Base-by-base conservation (phyloP, 30 jellyfish, hydroid and myxozoan species). In the Nemopilema nomurai region DNA sequence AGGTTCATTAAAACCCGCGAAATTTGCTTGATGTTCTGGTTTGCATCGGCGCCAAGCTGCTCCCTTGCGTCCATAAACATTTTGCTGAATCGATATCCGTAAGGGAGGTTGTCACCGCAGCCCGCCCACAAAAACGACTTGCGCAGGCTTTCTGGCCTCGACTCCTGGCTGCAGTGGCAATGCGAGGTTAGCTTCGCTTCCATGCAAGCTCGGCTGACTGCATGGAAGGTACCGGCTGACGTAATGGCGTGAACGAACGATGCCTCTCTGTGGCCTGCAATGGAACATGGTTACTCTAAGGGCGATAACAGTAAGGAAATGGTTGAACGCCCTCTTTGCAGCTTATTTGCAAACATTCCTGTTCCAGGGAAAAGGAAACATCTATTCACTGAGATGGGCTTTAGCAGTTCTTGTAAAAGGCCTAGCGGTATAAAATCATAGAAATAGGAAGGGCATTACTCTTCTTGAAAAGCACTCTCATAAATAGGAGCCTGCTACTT, bases 161-260 rank as follows among this genome's bases (percentile, higher is more conserved):
- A 65, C 76, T 94, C 99, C 50, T 73, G 87, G 73, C 97, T 89
- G 90, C 99, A 94, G 41, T 85, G 94, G 76, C 99, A 94, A 81
- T 83, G 87, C 30, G 95, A 80, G 50, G 97, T 51, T 69, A 94
- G 89, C 73, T 89, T 94, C 66, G 91, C 83, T 67, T 89, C 99
- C 99, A 94, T 94, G 90, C 99, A 94, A 7, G 97, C 99, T n/a
- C 99, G 83, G 70, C 99, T 94, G 62, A 94, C 51, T 32, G 99
- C 92, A 57, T 94, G 96, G 91, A 94, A 90, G 28, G 96, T 79
- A 0, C 96, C 97, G 1, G 99, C 99, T 22, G 99, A 87, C 16
- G 86, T 67, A 66, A 86, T 73, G 18, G 99, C 93, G 68, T 90
- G 92, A 16, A 88, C 93, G 67, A 84, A 94, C 1, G 99, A 94